Percentiles rank a stretch among this genome's conserved stretches.
Evolutionary conservation across 2,888 invertebrate genomes (phyloP).

Genomic region (Drosophila rubida): DNA sequence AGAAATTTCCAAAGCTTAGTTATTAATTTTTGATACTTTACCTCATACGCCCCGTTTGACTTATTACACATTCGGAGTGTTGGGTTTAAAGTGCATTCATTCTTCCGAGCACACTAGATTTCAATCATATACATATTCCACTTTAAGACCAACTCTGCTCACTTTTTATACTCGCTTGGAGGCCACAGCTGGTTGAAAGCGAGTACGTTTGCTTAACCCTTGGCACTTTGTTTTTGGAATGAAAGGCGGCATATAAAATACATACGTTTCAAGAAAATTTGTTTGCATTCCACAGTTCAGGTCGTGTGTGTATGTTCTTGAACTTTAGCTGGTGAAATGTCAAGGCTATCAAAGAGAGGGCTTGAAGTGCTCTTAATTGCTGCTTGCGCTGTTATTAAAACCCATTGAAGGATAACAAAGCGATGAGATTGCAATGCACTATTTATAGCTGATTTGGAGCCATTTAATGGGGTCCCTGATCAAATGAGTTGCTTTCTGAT

Average conservation of each 20-base stretch:
- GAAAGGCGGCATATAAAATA: conserved; percentile 17
- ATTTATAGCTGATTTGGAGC: conserved; percentile 41
- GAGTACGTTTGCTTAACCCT: conserved; percentile 35
- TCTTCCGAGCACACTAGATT: not conserved
- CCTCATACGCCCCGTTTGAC: conserved; percentile 27
- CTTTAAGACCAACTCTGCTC: not conserved
- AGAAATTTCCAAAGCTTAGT: conserved; percentile 17
- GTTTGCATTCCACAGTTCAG: conserved; percentile 21
- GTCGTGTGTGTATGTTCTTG: conserved; percentile 34
- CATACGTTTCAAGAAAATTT: conserved; percentile 32
- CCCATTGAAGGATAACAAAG: conserved; percentile 2
- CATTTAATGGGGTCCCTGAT: conserved; percentile 15
- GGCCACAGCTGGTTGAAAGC: conserved; percentile 11
- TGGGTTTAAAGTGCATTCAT: not conserved
- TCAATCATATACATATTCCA: not conserved
- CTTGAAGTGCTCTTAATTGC: conserved; percentile 12
- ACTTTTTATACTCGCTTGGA: not conserved
- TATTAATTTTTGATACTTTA: conserved; percentile 43
- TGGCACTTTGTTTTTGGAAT: conserved; percentile 27
- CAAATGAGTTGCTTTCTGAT: conserved; percentile 24
- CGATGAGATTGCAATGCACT: conserved; percentile 32
- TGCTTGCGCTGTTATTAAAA: conserved; percentile 17
- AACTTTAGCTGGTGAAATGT: conserved; percentile 46
- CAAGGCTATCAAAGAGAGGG: conserved; percentile 1
- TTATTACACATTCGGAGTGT: conserved; percentile 9